Evolutionary conservation across 2,797 vertebrate genomes (phyloP).

Genomic region (Buceros bicornis): DNA sequence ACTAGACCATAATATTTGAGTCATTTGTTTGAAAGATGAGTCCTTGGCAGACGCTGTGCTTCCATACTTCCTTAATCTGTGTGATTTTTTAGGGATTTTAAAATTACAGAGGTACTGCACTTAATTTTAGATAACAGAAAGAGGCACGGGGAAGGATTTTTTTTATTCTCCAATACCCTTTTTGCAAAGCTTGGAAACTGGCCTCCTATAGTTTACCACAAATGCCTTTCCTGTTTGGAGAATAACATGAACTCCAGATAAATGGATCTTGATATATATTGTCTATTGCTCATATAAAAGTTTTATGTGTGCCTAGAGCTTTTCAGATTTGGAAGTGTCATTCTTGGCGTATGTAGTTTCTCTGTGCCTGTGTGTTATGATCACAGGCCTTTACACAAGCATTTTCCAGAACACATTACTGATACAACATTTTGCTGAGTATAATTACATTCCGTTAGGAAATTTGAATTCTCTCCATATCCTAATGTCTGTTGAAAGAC

Average conservation of each 20-base stretch:
- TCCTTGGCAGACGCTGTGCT: background rate
- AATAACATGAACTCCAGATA: background rate
- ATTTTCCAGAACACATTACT: slow-evolving; percentile 25
- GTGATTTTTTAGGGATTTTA: background rate
- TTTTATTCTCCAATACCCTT: background rate
- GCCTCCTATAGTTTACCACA: background rate
- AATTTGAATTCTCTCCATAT: background rate
- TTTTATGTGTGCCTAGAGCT: background rate
- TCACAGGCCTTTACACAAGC: slow-evolving; percentile 6
- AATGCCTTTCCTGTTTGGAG: background rate
- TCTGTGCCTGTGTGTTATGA: background rate
- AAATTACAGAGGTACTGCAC: background rate
- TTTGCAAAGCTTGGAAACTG: background rate
- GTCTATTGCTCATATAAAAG: background rate
- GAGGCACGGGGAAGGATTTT: background rate
- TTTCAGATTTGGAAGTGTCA: background rate
- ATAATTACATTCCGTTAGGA: slow-evolving; percentile 27
- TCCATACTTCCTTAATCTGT: background rate
- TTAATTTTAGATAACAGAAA: background rate
- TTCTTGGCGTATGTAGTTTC: background rate
- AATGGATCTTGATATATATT: background rate
- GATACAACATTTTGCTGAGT: slow-evolving; percentile 1
- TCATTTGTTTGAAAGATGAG: background rate
- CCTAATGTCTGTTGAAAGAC: background rate
- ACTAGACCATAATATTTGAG: background rate